phyloP scores from a whole-genome alignment of 2,797 vertebrate genomes.

The Octomys mimax region DNA sequence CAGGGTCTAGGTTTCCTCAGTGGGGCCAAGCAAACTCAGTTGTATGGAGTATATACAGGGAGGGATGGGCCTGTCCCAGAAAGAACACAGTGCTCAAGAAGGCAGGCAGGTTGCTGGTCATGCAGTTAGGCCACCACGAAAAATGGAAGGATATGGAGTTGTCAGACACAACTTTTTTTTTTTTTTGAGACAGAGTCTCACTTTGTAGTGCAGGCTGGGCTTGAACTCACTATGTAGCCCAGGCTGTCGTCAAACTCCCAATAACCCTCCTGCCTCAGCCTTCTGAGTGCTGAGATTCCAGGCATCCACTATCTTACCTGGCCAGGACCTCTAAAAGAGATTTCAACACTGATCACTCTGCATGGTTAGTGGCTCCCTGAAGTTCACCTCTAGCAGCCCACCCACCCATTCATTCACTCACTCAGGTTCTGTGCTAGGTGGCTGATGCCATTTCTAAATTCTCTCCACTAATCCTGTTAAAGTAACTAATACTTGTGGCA shows the following conservation, averaged over 20 bases:
- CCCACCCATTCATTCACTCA: not conserved
- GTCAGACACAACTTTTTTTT: not conserved
- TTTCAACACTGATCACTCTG: not conserved
- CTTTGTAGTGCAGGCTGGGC: not conserved
- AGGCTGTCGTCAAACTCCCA: not conserved
- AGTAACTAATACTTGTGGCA: not conserved
- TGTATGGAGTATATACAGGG: not conserved
- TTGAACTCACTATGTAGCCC: not conserved
- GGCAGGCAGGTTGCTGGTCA: not conserved
- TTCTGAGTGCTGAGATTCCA: not conserved
- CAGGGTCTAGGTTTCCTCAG: not conserved
- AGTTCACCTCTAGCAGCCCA: not conserved
- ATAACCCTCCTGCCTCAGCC: not conserved
- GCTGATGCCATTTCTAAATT: not conserved
- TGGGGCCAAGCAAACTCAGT: not conserved
- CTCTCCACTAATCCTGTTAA: not conserved
- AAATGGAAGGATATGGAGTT: not conserved
- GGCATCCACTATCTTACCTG: not conserved
- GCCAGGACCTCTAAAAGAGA: conserved; percentile 1
- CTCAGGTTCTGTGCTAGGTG: not conserved
- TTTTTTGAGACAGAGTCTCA: not conserved
- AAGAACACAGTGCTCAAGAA: not conserved
- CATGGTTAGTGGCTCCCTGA: not conserved
- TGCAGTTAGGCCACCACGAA: not conserved
- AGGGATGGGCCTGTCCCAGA: not conserved